phyloP scores from a whole-genome alignment of 2,113 vertebrate species.

The Otolemur garnettii region DNA sequence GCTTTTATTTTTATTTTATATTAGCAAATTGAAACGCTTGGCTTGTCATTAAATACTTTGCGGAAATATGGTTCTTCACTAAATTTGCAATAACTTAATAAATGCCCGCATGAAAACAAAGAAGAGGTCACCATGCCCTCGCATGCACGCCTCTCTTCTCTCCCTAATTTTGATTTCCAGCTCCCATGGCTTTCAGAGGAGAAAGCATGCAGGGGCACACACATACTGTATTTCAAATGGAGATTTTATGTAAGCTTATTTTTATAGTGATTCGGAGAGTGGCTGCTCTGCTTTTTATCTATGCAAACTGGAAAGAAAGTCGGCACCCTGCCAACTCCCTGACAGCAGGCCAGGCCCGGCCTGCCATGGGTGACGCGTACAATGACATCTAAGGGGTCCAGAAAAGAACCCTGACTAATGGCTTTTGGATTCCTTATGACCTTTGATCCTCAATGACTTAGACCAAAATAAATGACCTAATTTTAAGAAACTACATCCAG shows the following conservation, averaged over 20 bases:
- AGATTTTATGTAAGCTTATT: conserved; percentile 84
- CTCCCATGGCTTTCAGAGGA: conserved; percentile 59
- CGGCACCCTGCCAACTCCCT: conserved; percentile 83
- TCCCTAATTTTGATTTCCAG: conserved; percentile 70
- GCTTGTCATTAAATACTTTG: conserved; percentile 60
- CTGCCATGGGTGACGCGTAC: conserved; percentile 90
- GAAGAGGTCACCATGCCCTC: not conserved
- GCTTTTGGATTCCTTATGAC: conserved; percentile 91
- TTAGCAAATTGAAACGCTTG: conserved; percentile 58
- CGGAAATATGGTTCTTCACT: conserved; percentile 58
- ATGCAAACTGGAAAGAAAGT: conserved; percentile 83
- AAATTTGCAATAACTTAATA: conserved; percentile 70
- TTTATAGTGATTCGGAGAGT: conserved; percentile 74
- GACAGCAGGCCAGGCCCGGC: conserved; percentile 85
- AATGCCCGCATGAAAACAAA: conserved; percentile 72
- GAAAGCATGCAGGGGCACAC: conserved; percentile 28
- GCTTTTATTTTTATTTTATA: conserved; percentile 51
- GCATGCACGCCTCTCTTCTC: not conserved
- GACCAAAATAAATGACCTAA: conserved; percentile 88
- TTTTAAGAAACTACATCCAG: conserved; percentile 86
- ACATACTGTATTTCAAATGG: conserved; percentile 77
- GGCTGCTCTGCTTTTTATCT: conserved; percentile 77
- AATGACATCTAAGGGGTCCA: conserved; percentile 89
- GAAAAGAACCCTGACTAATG: conserved; percentile 94
- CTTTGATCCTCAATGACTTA: conserved; percentile 91